Percentiles rank a stretch among this genome's conserved stretches.
These are phyloP conservation scores for Drosophila paramelanica DNA, from an alignment of 2,888 invertebrate species.

Conservation along the genomic window DNA sequence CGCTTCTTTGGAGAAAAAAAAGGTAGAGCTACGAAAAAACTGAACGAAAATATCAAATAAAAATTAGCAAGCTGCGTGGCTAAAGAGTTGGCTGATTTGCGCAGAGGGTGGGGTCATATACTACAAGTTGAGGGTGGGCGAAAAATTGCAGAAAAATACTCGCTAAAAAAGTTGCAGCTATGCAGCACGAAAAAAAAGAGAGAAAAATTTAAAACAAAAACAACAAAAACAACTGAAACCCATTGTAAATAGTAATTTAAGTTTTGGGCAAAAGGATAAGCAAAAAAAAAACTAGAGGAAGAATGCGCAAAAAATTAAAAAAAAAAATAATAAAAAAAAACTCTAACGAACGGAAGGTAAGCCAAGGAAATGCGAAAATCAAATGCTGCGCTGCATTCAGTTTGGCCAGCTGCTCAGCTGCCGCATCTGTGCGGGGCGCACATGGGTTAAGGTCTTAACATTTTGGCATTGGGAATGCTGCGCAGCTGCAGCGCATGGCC, in stretches of 20 bases:
- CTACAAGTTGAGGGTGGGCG: slow-evolving; percentile 42
- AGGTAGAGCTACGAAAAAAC: slow-evolving; percentile 6
- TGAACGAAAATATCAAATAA: slow-evolving; percentile 60
- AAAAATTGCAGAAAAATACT: slow-evolving; percentile 57
- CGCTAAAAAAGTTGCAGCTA: slow-evolving; percentile 47
- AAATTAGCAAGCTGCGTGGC: slow-evolving; percentile 61
- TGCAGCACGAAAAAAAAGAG: slow-evolving; percentile 8
- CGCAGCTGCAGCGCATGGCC: slow-evolving; percentile 68
- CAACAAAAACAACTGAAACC: slow-evolving; percentile 53
- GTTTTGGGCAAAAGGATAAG: slow-evolving; percentile 70
- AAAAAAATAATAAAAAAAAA: slow-evolving; percentile 17
- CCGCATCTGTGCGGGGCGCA: slow-evolving; percentile 25
- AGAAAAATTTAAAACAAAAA: slow-evolving; percentile 26
- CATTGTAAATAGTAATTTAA: slow-evolving; percentile 80
- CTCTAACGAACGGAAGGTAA: slow-evolving; percentile 73
- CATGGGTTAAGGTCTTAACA: slow-evolving; percentile 54
- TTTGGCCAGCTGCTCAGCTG: slow-evolving; percentile 36
- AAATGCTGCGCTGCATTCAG: slow-evolving; percentile 67
- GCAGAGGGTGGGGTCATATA: slow-evolving; percentile 8
- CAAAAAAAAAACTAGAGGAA: slow-evolving; percentile 36
- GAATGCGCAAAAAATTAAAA: slow-evolving; percentile 3
- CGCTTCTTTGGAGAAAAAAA: slow-evolving; percentile 6
- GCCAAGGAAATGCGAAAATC: slow-evolving; percentile 76
- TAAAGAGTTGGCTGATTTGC: not conserved
- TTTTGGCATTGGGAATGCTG: slow-evolving; percentile 49